These are phyloP conservation scores for Zosterops hypoxanthus DNA, from an alignment of 2,113 vertebrate species.

Conservation along the genomic window DNA sequence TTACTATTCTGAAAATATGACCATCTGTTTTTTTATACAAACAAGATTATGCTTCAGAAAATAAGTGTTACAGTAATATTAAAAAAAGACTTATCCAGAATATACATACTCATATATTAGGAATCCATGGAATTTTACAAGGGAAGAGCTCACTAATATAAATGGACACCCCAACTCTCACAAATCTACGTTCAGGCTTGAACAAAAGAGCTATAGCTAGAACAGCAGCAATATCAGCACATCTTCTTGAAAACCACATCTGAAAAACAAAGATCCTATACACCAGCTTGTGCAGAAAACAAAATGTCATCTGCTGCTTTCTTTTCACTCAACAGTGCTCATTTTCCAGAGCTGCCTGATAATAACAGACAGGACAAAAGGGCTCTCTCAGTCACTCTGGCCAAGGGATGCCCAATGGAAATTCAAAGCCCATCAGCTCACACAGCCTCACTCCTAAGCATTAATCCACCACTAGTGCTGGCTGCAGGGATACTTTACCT, in stretches of 20 bases:
- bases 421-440: not conserved
- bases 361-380: constrained; percentile 42
- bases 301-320: constrained; percentile 39
- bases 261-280: constrained; percentile 50
- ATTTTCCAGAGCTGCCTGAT: not conserved
- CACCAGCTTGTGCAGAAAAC: constrained; percentile 28
- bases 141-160: not conserved
- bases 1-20: not conserved
- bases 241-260: constrained; percentile 8
- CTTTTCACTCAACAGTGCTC: not conserved
- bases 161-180: not conserved
- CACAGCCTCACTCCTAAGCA: constrained; percentile 4
- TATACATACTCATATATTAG: not conserved
- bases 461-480: not conserved
- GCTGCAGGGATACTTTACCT: not conserved
- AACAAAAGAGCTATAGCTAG: constrained; percentile 11
- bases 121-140: not conserved
- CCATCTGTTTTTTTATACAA: not conserved
- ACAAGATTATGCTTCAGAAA: not conserved
- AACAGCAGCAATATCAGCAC: constrained; percentile 18
- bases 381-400: not conserved
- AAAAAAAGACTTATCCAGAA: not conserved
- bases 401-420: not conserved
- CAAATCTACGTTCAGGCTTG: not conserved
- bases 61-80: not conserved